Evolutionary conservation across 2,113 vertebrate genomes (phyloP), one percentile per base, ranked within the genome.

Genomic region (Xiphophorus couchianus): DNA sequence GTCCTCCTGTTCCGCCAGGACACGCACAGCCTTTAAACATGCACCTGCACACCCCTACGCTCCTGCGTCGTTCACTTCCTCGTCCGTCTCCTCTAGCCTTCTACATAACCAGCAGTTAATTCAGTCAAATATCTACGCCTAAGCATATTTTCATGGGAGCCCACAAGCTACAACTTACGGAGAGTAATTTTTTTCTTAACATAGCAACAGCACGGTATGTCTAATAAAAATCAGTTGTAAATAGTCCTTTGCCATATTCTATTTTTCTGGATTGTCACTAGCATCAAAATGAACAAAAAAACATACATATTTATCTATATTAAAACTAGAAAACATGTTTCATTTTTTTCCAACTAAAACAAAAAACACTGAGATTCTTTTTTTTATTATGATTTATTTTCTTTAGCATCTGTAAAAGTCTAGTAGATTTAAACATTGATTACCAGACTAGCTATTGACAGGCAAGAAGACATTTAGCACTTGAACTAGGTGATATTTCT

Each of bases 351-450:
- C 35, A 13, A 17, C 15, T n/a, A n/a, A 15, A 17, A 44, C 15
- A 44, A 35, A 11, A 11, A 33, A 33, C 33, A 33, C 2, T 11
- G 35, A 37, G 35, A 37, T 37, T 37, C 0, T 11, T 37, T 12
- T 35, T 10, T 35, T 37, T 11, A 11, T 37, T 37, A 37, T 37
- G 42, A 17, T 44, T 14, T 17, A 44, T 44, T 17, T 76, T 82
- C 78, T 84, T 79, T 58, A 42, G 76, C 19, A 64, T 64, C 1
- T 8, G 19, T 15, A 30, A 81, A 67, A 76, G 80, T 73, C 62
- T 48, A 66, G 68, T 61, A 85, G 84, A 89, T 90, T 89, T 87
- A 91, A 74, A 71, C 78, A 69, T 75, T 70, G 77, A 85, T 86
- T 84, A 81, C 69, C 39, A 17, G 73, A 54, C 72, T 75, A 39